Conservation (phyloP, 2,888 invertebrate genomes). For the Argyresthia goedartella region DNA sequence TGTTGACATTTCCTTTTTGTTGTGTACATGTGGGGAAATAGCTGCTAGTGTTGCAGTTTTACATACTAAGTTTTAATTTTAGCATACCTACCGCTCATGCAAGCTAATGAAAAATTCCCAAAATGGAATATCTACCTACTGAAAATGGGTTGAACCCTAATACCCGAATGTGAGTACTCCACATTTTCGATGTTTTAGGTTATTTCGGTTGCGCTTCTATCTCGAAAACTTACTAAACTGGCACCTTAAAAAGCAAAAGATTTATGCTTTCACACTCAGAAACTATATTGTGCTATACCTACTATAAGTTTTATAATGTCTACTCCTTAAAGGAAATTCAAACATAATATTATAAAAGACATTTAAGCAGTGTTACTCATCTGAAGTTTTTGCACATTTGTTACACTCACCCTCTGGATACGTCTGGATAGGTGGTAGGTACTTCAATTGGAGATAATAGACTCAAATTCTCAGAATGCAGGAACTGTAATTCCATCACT, state of each 20-base stretch:
- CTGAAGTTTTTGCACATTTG: too few species aligned
- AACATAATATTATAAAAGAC: neutral
- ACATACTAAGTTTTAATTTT: neutral
- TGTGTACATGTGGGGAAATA: neutral
- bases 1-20: too few species aligned
- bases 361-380: too few species aligned
- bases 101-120: neutral
- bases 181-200: conserved; percentile 2
- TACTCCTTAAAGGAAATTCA: neutral
- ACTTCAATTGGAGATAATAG: too few species aligned
- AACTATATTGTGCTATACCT: neutral
- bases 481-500: too few species aligned
- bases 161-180: conserved; percentile 48
- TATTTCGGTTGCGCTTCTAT: neutral
- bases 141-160: conserved; percentile 30
- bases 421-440: too few species aligned
- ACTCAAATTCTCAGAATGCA: too few species aligned
- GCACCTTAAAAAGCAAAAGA: neutral
- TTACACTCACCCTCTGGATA: too few species aligned
- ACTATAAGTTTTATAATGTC: neutral
- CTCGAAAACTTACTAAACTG: neutral
- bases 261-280: neutral
- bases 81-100: too few species aligned
- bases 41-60: too few species aligned
- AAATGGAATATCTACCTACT: conserved; percentile 55